Percentiles rank a stretch among this genome's conserved stretches.
phyloP scores from a whole-genome alignment of 2,113 vertebrate genomes.

The Protobothrops flavoviridis region DNA sequence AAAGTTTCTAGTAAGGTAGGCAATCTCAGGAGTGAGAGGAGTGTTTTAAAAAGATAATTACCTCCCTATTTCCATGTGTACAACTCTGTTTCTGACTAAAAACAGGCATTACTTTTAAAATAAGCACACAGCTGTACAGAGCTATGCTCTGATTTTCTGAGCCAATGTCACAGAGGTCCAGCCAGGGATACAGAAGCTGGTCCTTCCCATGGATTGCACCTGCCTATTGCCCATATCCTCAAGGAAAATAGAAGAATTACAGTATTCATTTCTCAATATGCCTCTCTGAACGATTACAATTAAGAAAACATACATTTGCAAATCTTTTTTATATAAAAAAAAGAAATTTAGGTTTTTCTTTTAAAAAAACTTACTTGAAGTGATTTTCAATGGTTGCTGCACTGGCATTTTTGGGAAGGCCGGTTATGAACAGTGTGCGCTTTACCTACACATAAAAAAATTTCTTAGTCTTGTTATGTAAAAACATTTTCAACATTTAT shows the following conservation, averaged over 20 bases:
- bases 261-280: not conserved
- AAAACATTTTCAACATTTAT: too few relatives aligned
- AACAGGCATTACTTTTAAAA: not conserved
- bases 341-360: not conserved
- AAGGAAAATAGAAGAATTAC: not conserved
- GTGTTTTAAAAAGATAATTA: not conserved
- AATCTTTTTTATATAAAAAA: not conserved
- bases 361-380: conserved; percentile 76
- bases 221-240: not conserved
- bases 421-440: conserved; percentile 84
- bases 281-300: not conserved
- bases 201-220: not conserved
- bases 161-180: not conserved
- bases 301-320: not conserved
- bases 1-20: not conserved
- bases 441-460: conserved; percentile 72
- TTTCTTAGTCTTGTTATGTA: too few relatives aligned
- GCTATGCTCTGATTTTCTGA: not conserved
- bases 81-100: not conserved
- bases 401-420: conserved; percentile 75
- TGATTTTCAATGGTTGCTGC: conserved; percentile 77
- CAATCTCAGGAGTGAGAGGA: not conserved
- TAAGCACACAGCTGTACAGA: not conserved
- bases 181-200: not conserved
- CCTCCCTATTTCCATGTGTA: not conserved